phyloP scores from a whole-genome alignment of 1,140 invertebrate genomes.

The Babylonia areolata region DNA sequence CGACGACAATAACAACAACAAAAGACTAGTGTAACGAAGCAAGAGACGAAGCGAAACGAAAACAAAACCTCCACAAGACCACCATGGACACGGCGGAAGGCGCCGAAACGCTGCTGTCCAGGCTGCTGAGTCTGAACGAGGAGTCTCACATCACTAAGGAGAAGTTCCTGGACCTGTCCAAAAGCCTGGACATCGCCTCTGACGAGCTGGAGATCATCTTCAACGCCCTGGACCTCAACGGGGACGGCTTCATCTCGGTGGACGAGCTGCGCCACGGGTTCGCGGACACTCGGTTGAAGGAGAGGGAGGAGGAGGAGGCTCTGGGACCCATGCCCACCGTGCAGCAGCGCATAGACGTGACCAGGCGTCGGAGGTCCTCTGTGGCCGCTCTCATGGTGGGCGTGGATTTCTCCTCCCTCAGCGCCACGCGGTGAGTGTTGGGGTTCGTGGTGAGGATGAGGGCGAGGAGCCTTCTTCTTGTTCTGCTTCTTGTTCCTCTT shows the following conservation, averaged over 20 bases:
- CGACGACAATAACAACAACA: too few relatives aligned
- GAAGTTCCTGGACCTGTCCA: slow-evolving; percentile 46
- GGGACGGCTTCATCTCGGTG: slow-evolving; percentile 51
- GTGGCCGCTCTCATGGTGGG: slow-evolving; percentile 34
- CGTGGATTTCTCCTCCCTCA: slow-evolving; percentile 33
- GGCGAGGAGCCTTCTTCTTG: too few relatives aligned
- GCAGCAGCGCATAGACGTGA: slow-evolving; percentile 14
- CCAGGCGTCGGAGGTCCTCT: slow-evolving; percentile 32
- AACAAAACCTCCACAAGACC: not conserved
- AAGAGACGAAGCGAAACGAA: not conserved
- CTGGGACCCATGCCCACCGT: slow-evolving; percentile 8
- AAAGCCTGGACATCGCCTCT: slow-evolving; percentile 45
- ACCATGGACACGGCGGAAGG: not conserved
- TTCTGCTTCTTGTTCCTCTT: too few relatives aligned
- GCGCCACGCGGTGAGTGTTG: slow-evolving; percentile 11
- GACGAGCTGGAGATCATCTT: slow-evolving; percentile 58
- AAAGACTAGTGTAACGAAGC: not conserved
- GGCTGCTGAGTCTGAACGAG: slow-evolving; percentile 34
- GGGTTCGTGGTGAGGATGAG: not conserved
- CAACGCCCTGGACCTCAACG: slow-evolving; percentile 53
- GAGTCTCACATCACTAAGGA: slow-evolving; percentile 48
- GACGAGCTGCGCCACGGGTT: slow-evolving; percentile 39
- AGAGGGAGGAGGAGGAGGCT: slow-evolving; percentile 20
- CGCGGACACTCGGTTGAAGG: slow-evolving; percentile 22
- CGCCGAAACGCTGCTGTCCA: slow-evolving; percentile 15